phyloP scores from a whole-genome alignment of 2,797 vertebrate species.

The Discoglossus pictus region DNA sequence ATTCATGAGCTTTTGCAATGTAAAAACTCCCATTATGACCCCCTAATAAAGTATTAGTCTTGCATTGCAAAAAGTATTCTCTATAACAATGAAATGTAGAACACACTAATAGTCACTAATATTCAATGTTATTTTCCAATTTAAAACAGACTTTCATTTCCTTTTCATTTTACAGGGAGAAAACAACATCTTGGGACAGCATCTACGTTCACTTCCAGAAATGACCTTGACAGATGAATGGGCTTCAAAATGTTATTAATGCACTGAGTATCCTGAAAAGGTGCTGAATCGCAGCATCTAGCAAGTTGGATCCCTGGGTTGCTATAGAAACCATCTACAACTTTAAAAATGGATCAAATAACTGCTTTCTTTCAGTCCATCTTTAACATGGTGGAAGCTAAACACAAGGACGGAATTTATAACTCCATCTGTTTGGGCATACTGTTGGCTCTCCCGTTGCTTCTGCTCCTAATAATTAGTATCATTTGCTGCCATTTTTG shows the following conservation, averaged over 20 bases:
- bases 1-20: too few relatives aligned
- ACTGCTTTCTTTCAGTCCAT: constrained; percentile 78
- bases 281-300: background rate
- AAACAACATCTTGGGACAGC: background rate
- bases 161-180: constrained; percentile 16
- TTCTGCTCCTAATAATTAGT: constrained; percentile 74
- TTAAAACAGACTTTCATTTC: background rate
- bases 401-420: constrained; percentile 84
- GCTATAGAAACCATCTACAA: background rate
- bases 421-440: constrained; percentile 87
- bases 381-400: constrained; percentile 75
- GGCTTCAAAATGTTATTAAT: background rate
- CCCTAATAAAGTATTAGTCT: too few relatives aligned
- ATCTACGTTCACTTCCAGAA: background rate
- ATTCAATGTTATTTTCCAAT: too few relatives aligned
- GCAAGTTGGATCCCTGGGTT: background rate
- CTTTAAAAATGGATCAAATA: constrained; percentile 68
- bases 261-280: background rate
- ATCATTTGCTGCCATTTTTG: constrained; percentile 92
- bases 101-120: too few relatives aligned
- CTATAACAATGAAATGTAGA: too few relatives aligned
- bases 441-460: constrained; percentile 79
- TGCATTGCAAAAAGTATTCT: too few relatives aligned
- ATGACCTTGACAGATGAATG: background rate
- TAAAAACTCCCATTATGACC: too few relatives aligned